phyloP scores from a whole-genome alignment of 2,888 invertebrate species.

The Hypena proboscidalis region DNA sequence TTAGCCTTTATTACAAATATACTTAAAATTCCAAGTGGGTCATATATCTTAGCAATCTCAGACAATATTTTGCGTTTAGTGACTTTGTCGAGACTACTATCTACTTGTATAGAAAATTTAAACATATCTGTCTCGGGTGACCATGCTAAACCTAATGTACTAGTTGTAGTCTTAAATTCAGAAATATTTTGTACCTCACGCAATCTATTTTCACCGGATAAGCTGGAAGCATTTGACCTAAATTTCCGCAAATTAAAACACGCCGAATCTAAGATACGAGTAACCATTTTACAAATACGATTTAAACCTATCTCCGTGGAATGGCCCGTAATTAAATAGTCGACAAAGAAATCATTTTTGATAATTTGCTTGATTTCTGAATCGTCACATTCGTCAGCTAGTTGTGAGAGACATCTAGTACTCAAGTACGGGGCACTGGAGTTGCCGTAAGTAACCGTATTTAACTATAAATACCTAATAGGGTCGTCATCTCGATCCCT shows the following conservation, averaged over 20 bases:
- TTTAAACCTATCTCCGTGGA: constrained; percentile 6
- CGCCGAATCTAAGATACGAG: not conserved
- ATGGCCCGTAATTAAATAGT: not conserved
- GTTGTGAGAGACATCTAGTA: no score
- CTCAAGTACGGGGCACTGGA: no score
- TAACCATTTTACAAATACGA: constrained; percentile 9
- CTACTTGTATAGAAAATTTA: constrained; percentile 1
- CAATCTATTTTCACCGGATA: constrained; percentile 7
- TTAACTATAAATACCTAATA: no score
- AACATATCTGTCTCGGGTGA: constrained; percentile 8
- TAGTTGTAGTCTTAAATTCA: constrained; percentile 10
- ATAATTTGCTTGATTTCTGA: no score
- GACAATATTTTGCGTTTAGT: constrained; percentile 16
- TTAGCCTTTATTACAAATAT: no score
- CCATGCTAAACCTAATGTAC: constrained; percentile 19
- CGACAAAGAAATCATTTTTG: no score
- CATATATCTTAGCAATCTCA: constrained; percentile 16
- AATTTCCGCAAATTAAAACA: constrained; percentile 11
- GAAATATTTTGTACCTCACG: constrained; percentile 3
- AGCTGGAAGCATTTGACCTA: constrained; percentile 7
- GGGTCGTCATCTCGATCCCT: no score
- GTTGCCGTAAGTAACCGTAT: no score
- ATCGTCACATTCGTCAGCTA: no score
- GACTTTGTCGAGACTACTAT: not conserved
- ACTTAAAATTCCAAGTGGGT: constrained; percentile 17